Evolutionary conservation across 2,797 vertebrate species (phyloP).

Genomic region (Gymnoscopelus microlampas): DNA sequence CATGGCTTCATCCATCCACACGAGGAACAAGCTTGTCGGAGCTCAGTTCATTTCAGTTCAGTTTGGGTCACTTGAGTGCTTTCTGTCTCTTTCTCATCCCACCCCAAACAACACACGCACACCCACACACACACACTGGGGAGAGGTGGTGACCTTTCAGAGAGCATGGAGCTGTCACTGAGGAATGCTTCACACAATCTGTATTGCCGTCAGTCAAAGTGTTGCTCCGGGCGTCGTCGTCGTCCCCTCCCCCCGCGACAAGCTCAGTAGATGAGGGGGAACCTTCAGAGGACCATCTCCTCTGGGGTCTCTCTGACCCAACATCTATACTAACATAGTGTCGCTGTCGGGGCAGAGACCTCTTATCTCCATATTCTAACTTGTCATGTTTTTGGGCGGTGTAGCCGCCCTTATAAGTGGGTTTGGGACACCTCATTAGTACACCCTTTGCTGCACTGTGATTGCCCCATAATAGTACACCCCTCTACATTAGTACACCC

Average conservation of each 20-base stretch:
- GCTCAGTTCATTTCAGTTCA: slow-evolving; percentile 2
- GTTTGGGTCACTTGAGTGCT: slow-evolving; percentile 36
- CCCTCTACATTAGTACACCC: too few relatives aligned
- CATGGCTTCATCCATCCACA: slow-evolving; percentile 13
- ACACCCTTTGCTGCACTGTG: too few relatives aligned
- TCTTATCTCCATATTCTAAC: too few relatives aligned
- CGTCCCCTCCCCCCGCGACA: too few relatives aligned
- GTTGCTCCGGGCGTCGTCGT: slow-evolving; percentile 17
- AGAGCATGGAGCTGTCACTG: slow-evolving; percentile 45
- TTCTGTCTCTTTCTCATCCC: slow-evolving; percentile 17
- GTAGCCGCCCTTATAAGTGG: too few relatives aligned
- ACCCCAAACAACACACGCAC: too few relatives aligned
- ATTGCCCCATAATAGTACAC: too few relatives aligned
- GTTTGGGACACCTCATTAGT: too few relatives aligned
- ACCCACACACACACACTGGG: too few relatives aligned
- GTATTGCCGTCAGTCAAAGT: slow-evolving; percentile 51
- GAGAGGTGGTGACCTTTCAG: slow-evolving; percentile 31
- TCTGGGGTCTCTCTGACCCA: background rate
- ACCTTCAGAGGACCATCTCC: background rate
- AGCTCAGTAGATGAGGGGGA: too few relatives aligned
- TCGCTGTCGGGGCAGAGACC: too few relatives aligned
- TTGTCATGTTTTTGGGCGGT: too few relatives aligned
- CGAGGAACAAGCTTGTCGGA: slow-evolving; percentile 20
- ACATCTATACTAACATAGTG: background rate
- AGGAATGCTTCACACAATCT: slow-evolving; percentile 49